Base-by-base conservation (phyloP, 64 coral and sea anemone genomes). In the Pocillopora damicornis region DNA sequence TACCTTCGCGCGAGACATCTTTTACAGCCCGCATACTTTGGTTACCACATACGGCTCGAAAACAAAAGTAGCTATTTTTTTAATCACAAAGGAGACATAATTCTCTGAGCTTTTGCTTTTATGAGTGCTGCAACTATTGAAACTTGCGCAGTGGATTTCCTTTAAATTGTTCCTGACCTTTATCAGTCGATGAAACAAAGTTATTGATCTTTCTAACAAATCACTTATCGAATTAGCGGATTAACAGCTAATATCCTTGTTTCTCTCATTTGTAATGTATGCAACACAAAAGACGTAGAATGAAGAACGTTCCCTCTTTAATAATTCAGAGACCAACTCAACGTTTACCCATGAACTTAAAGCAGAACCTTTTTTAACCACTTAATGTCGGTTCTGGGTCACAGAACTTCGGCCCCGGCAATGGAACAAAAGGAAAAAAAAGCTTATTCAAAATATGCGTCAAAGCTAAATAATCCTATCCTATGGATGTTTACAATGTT, bases 161-260 rank as follows among this genome's bases (percentile, higher is more conserved):
- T n/a, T 71, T 20, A 0, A 20, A 23, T 71, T 71, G 22, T 71
- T 26, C 25, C n/a, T n/a, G 67, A 30, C 20, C 22, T 71, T 71
- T 71, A 25, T 25, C 22, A 11, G 22, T 23, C 11, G 18, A 11
- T 61, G 58, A 26, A 23, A 26, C 25, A 79, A 22, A 60, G 56
- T 22, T 79, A 12, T 79, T 34, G 22, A 26, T 60, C 56, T 13
- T 5, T 60, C 15, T 63, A 30, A 35, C 26, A 51, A 15, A 35
- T 85, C 2, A 58, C 69, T 85, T 85, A 85, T 0, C 81, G 45
- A 25, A 85, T 85, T 23, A 85, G 37, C 81, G 37, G 81, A 73
- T 72, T 85, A 45, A n/a, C 65, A 30, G 22, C 20, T 79, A 60
- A 60, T 15, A 81, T 67, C 34, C n/a, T 68, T 73, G 56, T 67